A percentile compares a stretch with the other conserved stretches of the same genome.
phyloP scores from a whole-genome alignment of 2,113 vertebrate genomes.

The Notothenia rossii region DNA sequence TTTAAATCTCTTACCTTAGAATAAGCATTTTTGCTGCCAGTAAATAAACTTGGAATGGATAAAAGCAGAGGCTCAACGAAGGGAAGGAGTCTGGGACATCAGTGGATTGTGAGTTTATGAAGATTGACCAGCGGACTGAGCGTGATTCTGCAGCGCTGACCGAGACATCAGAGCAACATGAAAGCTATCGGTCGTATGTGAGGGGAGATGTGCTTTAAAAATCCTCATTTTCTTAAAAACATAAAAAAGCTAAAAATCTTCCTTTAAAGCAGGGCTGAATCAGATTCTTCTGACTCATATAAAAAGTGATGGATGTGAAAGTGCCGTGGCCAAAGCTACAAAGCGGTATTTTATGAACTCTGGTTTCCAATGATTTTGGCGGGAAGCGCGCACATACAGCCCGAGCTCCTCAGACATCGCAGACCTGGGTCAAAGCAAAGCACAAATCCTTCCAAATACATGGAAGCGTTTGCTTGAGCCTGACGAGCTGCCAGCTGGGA shows the following conservation, averaged over 20 bases:
- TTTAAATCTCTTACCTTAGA: constrained; percentile 17
- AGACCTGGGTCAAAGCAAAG: constrained; percentile 76
- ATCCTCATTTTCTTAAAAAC: constrained; percentile 69
- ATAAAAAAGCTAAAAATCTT: constrained; percentile 58
- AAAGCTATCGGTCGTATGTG: constrained; percentile 52
- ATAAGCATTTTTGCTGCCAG: constrained; percentile 25
- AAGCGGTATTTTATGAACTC: constrained; percentile 75
- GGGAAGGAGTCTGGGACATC: constrained; percentile 1
- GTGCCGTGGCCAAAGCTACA: constrained; percentile 78
- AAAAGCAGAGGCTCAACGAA: constrained; percentile 5
- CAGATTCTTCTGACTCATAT: constrained; percentile 73
- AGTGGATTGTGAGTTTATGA: constrained; percentile 10
- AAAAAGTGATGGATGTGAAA: constrained; percentile 79
- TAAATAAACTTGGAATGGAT: neutral
- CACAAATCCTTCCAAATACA: constrained; percentile 78
- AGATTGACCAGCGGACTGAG: constrained; percentile 44
- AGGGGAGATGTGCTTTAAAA: constrained; percentile 77
- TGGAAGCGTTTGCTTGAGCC: constrained; percentile 57
- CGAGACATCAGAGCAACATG: constrained; percentile 71
- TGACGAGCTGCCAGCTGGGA: constrained; percentile 70
- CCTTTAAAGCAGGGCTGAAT: constrained; percentile 76
- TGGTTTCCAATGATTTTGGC: constrained; percentile 73
- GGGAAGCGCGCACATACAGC: constrained; percentile 64
- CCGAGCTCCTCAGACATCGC: constrained; percentile 64
- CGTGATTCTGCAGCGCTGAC: constrained; percentile 8